Conservation (phyloP, 1,140 invertebrate genomes). For the Charaxes varanes region DNA sequence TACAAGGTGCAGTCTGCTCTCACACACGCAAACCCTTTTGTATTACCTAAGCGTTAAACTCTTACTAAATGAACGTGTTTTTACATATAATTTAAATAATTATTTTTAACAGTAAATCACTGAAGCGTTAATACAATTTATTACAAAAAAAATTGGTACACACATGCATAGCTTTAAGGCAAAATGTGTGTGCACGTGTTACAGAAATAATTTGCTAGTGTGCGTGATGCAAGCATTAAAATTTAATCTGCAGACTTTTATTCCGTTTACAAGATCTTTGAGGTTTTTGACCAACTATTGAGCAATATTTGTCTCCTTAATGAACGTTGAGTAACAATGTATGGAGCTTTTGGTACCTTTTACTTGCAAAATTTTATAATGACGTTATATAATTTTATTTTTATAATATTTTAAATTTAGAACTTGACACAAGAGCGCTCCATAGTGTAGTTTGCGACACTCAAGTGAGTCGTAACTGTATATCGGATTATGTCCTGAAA, state of each 20-base stretch:
- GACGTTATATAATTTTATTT: too few species aligned
- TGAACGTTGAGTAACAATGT: too few species aligned
- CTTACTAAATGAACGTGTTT: too few species aligned
- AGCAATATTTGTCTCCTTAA: constrained; percentile 7
- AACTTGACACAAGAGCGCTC: too few species aligned
- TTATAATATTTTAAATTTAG: too few species aligned
- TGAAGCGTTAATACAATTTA: neutral
- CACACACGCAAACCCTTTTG: constrained; percentile 27
- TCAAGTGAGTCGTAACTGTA: too few species aligned
- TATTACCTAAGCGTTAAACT: constrained; percentile 16
- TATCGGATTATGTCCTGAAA: too few species aligned
- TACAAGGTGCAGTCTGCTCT: constrained; percentile 52
- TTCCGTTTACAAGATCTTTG: constrained; percentile 9
- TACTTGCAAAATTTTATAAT: too few species aligned
- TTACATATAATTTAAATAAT: neutral
- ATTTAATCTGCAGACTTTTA: constrained; percentile 11
- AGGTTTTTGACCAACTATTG: constrained; percentile 12
- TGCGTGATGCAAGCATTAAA: constrained; percentile 10
- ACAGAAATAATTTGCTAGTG: constrained; percentile 10
- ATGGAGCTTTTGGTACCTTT: too few species aligned
- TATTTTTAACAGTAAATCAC: neutral
- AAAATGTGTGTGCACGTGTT: constrained; percentile 6
- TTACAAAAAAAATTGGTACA: neutral
- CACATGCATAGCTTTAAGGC: constrained; percentile 7
- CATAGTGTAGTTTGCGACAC: too few species aligned